Evolutionary conservation across 1,140 invertebrate genomes (phyloP), one percentile per base, ranked within the genome.

Genomic region (Drosophila grimshawi): DNA sequence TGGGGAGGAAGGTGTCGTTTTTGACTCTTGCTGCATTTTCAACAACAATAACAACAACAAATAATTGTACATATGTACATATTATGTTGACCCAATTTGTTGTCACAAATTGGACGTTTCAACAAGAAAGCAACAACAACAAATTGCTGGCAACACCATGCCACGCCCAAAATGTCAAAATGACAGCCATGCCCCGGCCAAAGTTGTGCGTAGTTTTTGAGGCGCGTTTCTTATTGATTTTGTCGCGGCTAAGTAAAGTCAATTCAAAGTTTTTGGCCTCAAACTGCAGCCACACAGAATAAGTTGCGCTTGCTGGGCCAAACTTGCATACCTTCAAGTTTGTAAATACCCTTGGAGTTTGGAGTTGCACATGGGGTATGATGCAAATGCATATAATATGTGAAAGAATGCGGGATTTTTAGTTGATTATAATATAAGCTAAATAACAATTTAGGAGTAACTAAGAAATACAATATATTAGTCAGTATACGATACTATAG

Each of bases 1-100:
- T 43, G 48, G 5, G 5, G n/a, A 3, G 7, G 7, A 1, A 8
- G 30, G 4, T 2, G 43, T 49, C 19, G 19, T 19, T 19, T 29
- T 4, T 7, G 29, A 8, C 30, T 45, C 56, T n/a, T 43, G 74
- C 66, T 89, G 83, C 83, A 88, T 68, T 88, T 76, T 39, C 45
- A 59, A 61, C 71, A 7, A n/a, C 56, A 55, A n/a, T n/a, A n/a
- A 56, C 60, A 59, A 60, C 60, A 49, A 49, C 56, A 73, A 76
- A 88, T 86, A 88, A 80, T 88, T 88, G 85, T 83, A 63, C 78
- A 88, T 68, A 80, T 88, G 85, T 83, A 63, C 78, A 88, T 68
- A 80, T 83, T 70, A 83, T 71, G 66, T 74, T 88, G 83, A 88
- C 83, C 83, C 85, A 89, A 88, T 89, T 88, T 83, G 75, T 73